Percentiles rank a stretch among this genome's conserved stretches.
Conservation (phyloP, 2,113 vertebrate species). For the Oreotragus oreotragus region DNA sequence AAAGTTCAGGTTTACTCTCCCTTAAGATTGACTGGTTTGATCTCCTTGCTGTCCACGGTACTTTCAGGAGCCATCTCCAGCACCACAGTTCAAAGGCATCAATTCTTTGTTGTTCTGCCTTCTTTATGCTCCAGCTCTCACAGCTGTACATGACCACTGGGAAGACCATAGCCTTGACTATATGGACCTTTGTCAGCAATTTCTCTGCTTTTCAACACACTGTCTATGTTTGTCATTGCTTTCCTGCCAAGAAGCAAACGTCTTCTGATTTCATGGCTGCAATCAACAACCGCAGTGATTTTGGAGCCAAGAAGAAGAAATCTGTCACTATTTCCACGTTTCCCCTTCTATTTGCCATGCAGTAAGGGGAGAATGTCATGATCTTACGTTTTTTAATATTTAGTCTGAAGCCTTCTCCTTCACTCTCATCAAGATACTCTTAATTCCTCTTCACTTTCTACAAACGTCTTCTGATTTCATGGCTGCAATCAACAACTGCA, state of each 20-base stretch:
- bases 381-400: neutral
- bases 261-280: neutral
- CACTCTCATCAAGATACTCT: neutral
- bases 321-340: neutral
- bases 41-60: neutral
- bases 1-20: neutral
- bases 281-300: neutral
- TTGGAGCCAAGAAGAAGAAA: neutral
- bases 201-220: neutral
- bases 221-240: neutral
- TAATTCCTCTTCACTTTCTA: neutral
- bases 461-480: neutral
- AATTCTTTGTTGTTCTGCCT: neutral
- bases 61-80: neutral
- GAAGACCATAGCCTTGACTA: neutral
- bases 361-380: neutral
- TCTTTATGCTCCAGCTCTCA: neutral
- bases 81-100: neutral
- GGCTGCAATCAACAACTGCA: neutral
- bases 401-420: neutral
- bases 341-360: neutral
- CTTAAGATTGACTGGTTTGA: neutral
- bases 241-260: neutral
- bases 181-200: neutral
- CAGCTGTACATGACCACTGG: neutral